These are phyloP conservation scores for Thysanoteuthis rhombus DNA, from an alignment of 2,888 invertebrate genomes.

Conservation along the genomic window DNA sequence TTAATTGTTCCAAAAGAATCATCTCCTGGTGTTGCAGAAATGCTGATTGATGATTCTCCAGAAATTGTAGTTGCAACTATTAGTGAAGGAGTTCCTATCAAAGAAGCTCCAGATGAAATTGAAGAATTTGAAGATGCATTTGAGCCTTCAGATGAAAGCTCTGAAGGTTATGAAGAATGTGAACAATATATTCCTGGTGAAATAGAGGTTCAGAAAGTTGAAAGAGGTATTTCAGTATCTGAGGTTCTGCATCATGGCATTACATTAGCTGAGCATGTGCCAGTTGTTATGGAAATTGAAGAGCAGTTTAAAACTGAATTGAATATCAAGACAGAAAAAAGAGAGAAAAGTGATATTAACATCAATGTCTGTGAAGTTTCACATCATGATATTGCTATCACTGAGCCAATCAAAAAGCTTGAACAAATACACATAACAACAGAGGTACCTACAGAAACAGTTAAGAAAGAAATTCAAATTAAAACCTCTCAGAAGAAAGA, in stretches of 20 bases:
- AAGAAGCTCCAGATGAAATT: not conserved
- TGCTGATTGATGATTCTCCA: not conserved
- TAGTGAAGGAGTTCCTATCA: not conserved
- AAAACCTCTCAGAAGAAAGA: slow-evolving; percentile 26
- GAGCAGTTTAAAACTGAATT: not conserved
- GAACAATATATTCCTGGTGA: slow-evolving; percentile 13
- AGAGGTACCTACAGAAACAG: slow-evolving; percentile 31
- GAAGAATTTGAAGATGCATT: slow-evolving; percentile 17
- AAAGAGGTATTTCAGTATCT: not conserved
- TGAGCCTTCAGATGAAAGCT: slow-evolving; percentile 35
- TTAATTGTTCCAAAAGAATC: slow-evolving; percentile 27
- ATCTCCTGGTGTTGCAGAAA: slow-evolving; percentile 15
- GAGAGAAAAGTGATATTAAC: not conserved
- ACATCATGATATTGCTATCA: slow-evolving; percentile 19
- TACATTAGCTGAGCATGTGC: slow-evolving; percentile 15
- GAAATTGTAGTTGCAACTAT: not conserved
- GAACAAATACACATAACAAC: slow-evolving; percentile 35
- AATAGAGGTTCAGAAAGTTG: not conserved
- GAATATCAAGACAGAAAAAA: not conserved
- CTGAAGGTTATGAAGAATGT: slow-evolving; percentile 39
- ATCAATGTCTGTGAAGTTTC: slow-evolving; percentile 1
- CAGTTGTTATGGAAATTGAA: slow-evolving; percentile 13
- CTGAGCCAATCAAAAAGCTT: slow-evolving; percentile 17
- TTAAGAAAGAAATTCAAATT: slow-evolving; percentile 33
- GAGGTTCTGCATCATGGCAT: not conserved